A percentile compares a stretch with the other conserved stretches of the same genome.
Conservation (phyloP, 2,113 vertebrate genomes). For the Channa maculata region DNA sequence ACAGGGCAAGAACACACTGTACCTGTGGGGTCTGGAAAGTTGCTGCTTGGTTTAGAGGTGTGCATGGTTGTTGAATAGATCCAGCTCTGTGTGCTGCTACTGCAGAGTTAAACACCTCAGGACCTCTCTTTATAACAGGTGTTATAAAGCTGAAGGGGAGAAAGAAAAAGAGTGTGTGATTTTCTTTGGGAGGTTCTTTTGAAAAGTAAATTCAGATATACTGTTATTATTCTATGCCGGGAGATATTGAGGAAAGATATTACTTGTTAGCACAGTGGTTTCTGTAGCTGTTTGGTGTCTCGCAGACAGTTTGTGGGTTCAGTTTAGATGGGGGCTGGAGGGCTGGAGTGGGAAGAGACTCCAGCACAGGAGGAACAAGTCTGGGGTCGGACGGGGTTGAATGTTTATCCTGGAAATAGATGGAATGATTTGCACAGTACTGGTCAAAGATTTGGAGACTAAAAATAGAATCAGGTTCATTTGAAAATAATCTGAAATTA, state of each 20-base stretch:
- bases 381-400: constrained; percentile 73
- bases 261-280: constrained; percentile 82
- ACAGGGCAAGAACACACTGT: background rate
- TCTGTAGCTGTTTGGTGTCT: constrained; percentile 85
- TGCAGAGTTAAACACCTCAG: constrained; percentile 80
- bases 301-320: constrained; percentile 73
- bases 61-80: constrained; percentile 65
- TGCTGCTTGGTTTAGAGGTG: constrained; percentile 66
- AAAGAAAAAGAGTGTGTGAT: background rate
- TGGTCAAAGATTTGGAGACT: background rate
- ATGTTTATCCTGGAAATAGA: constrained; percentile 77
- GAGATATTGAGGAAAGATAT: background rate
- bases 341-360: constrained; percentile 80
- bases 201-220: background rate
- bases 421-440: background rate
- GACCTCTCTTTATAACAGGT: constrained; percentile 85
- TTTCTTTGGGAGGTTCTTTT: background rate
- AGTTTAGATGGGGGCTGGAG: constrained; percentile 60
- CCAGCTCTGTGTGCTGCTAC: constrained; percentile 80
- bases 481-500: background rate
- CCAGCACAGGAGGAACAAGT: constrained; percentile 47
- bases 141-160: constrained; percentile 86
- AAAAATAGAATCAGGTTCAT: background rate
- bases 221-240: background rate
- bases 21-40: constrained; percentile 75